Conservation (phyloP, 2,888 invertebrate species). For the Bellardia bayeri region DNA sequence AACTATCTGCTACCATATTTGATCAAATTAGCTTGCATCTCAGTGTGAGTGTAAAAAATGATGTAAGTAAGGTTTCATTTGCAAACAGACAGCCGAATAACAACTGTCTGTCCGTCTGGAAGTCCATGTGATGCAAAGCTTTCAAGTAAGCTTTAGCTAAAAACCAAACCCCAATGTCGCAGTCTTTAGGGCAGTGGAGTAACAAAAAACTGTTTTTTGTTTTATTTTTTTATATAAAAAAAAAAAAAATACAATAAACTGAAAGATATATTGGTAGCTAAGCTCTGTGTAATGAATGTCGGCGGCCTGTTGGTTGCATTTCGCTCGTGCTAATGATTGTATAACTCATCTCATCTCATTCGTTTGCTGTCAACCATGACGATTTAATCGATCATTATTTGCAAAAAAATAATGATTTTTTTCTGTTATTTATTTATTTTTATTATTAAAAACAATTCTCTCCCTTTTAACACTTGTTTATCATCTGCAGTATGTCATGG, state of each 20-base stretch:
- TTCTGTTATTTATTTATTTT: constrained; percentile 31
- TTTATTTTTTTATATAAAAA: constrained; percentile 6
- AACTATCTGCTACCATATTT: no score
- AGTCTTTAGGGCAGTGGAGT: constrained; percentile 61
- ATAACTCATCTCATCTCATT: constrained; percentile 59
- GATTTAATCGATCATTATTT: constrained; percentile 68
- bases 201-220: constrained; percentile 37
- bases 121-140: constrained; percentile 18
- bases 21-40: no score
- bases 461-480: constrained; percentile 61
- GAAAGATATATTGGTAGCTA: constrained; percentile 31
- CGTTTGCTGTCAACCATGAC: constrained; percentile 65
- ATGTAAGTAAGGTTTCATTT: constrained; percentile 40
- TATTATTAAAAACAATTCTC: constrained; percentile 51
- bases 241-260: constrained; percentile 12
- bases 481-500: constrained; percentile 58
- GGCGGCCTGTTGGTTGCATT: constrained; percentile 14
- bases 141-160: constrained; percentile 21
- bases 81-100: constrained; percentile 1
- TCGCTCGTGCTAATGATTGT: constrained; percentile 64
- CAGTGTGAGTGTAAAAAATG: constrained; percentile 14
- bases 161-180: constrained; percentile 31
- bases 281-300: background rate
- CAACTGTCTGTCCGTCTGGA: background rate
- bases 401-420: constrained; percentile 5